Evolutionary conservation across 2,113 vertebrate species (phyloP), one percentile per base, ranked within the genome.

Genomic region (Thamnophis sirtalis): DNA sequence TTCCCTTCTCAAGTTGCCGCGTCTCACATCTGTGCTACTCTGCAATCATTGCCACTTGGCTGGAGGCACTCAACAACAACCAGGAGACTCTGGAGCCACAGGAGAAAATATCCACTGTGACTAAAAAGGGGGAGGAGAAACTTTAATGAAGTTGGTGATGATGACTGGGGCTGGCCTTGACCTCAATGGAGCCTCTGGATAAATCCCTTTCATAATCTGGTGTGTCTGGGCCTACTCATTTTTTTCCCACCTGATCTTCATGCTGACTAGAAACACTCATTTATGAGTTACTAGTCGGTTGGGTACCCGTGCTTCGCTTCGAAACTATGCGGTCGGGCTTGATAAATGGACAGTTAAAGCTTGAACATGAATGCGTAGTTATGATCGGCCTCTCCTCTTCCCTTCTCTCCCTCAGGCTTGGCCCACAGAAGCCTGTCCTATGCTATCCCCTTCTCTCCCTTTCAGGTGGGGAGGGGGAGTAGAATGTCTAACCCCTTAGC

Each of bases 21-120:
- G 2, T 33, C 80, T 56, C 0, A 0, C 56, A 91, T 54, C 94
- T 92, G 84, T 73, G 93, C 87, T 88, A n/a, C 53, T 84, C 19
- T 51, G 93, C 73, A 63, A 80, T 92, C 93, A 95, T 90, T 92
- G 95, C 93, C 91, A 84, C 50, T 28, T 86, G 2, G 94, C 96
- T 95, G 86, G 15, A 88, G 95, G 95, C 93, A 86, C 10, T 2
- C 2, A 88, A 86, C 88, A 50, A 51, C 88, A 50, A 51, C 56
- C 91, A 49, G 1, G 90, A 92, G 91, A 94, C 13, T 0, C 13
- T 13, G 38, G 9, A 48, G 84, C 92, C 38, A 15, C 11, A 38
- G 86, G 85, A 93, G 48, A 91, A 24, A 87, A 21, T 48, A 92
- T 33, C 43, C 26, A 84, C 22, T 58, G 89, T 90, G 94, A 94